phyloP scores from a whole-genome alignment of 2,113 vertebrate species.

The Calyptommatus sinebrachiatus region DNA sequence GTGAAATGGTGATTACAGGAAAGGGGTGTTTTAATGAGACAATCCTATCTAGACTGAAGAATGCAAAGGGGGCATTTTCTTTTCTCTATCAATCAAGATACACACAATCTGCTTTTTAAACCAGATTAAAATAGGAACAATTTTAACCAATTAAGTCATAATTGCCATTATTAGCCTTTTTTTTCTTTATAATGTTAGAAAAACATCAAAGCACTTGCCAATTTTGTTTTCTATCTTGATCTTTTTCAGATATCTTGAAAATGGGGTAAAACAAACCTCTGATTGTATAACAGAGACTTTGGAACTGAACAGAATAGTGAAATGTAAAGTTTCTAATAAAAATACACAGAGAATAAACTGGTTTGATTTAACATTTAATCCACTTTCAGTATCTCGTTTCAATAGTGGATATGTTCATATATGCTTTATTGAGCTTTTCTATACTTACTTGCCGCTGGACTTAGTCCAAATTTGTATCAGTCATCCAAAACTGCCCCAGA shows the following conservation, averaged over 20 bases:
- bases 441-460: no score
- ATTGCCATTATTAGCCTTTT: conserved; percentile 30
- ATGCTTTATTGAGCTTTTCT: neutral
- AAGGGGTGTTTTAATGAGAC: conserved; percentile 59
- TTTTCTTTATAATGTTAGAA: conserved; percentile 3
- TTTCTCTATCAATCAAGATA: conserved; percentile 49
- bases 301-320: no score
- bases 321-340: neutral
- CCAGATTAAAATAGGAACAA: conserved; percentile 50
- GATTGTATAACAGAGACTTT: neutral
- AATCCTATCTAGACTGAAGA: conserved; percentile 46
- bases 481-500: no score
- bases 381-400: no score
- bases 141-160: conserved; percentile 36
- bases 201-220: conserved; percentile 17
- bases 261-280: conserved; percentile 26
- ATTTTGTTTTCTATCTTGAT: conserved; percentile 7
- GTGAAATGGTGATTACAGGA: conserved; percentile 54
- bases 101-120: conserved; percentile 45
- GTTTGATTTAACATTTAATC: neutral
- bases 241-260: conserved; percentile 25
- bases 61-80: conserved; percentile 41
- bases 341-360: neutral
- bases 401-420: neutral
- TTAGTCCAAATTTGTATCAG: no score